A percentile compares a stretch with the other conserved stretches of the same genome.
Evolutionary conservation across 2,888 invertebrate genomes (phyloP).

Genomic region (Deilephila elpenor): DNA sequence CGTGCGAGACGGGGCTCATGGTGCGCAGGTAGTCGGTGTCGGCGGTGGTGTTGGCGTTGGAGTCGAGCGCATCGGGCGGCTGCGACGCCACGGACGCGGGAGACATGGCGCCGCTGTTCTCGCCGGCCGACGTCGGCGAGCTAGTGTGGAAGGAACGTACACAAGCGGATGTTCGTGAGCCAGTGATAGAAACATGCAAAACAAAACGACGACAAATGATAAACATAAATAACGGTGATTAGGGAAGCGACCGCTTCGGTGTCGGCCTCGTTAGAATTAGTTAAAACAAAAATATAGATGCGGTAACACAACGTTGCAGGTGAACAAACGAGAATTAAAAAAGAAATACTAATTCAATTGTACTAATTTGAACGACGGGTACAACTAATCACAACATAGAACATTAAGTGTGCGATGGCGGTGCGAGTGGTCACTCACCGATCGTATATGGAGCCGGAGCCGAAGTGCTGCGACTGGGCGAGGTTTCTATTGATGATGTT

Average conservation of each 20-base stretch:
- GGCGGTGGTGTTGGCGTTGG: constrained; percentile 65
- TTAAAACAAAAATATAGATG: constrained; percentile 51
- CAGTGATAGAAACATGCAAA: constrained; percentile 83
- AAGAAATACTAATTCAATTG: constrained; percentile 41
- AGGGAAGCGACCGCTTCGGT: constrained; percentile 62
- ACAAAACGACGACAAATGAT: constrained; percentile 70
- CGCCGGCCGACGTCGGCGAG: constrained; percentile 76
- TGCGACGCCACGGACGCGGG: constrained; percentile 70
- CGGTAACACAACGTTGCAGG: constrained; percentile 53
- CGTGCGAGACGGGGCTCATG: constrained; percentile 81
- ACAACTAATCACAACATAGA: constrained; percentile 63
- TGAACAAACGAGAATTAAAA: constrained; percentile 50
- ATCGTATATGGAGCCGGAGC: constrained; percentile 92
- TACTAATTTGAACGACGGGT: constrained; percentile 50
- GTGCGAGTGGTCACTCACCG: constrained; percentile 83
- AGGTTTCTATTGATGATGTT: constrained; percentile 90
- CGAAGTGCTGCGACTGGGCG: constrained; percentile 88
- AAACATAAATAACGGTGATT: constrained; percentile 70
- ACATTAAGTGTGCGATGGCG: constrained; percentile 35
- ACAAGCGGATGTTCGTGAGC: constrained; percentile 83
- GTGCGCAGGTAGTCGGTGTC: constrained; percentile 69
- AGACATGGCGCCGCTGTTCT: constrained; percentile 78
- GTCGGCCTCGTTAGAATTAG: constrained; percentile 51
- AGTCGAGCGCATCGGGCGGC: constrained; percentile 62
- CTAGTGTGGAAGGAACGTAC: constrained; percentile 75